Evolutionary conservation across 2,113 vertebrate genomes (phyloP).

Genomic region (Lepisosteus oculatus): DNA sequence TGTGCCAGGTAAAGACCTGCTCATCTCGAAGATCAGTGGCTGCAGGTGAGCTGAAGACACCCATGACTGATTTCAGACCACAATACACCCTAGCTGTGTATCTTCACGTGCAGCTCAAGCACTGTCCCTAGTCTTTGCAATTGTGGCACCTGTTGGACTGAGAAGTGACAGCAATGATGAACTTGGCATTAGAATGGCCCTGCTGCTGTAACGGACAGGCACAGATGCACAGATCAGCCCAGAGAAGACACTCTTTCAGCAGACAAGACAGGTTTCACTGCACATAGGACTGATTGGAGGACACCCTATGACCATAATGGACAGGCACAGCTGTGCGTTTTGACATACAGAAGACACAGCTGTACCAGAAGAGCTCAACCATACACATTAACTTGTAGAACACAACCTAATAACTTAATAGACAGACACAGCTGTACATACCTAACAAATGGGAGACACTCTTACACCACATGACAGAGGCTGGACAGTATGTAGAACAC

Average conservation of each 20-base stretch:
- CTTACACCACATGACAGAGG: slow-evolving; percentile 5
- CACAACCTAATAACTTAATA: slow-evolving; percentile 17
- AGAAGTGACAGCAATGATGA: not conserved
- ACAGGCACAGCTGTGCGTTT: slow-evolving; percentile 13
- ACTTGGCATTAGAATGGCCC: not conserved
- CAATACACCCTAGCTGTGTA: no score
- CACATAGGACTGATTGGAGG: slow-evolving; percentile 6
- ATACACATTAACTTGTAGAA: not conserved
- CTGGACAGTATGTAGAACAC: not conserved
- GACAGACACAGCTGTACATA: slow-evolving; percentile 18
- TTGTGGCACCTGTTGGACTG: no score
- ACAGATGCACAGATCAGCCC: slow-evolving; percentile 9
- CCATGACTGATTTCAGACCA: no score
- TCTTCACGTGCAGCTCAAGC: no score
- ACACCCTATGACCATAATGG: slow-evolving; percentile 3
- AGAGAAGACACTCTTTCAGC: not conserved
- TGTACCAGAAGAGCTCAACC: not conserved
- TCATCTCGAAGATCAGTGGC: no score
- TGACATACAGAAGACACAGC: slow-evolving; percentile 19
- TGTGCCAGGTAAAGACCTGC: no score
- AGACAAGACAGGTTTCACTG: slow-evolving; percentile 14
- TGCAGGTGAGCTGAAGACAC: no score
- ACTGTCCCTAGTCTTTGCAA: no score
- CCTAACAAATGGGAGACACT: not conserved
- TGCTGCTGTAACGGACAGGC: slow-evolving; percentile 14